These are phyloP conservation scores for Xiphydria camelus DNA, from an alignment of 2,888 invertebrate genomes.

Conservation along the genomic window DNA sequence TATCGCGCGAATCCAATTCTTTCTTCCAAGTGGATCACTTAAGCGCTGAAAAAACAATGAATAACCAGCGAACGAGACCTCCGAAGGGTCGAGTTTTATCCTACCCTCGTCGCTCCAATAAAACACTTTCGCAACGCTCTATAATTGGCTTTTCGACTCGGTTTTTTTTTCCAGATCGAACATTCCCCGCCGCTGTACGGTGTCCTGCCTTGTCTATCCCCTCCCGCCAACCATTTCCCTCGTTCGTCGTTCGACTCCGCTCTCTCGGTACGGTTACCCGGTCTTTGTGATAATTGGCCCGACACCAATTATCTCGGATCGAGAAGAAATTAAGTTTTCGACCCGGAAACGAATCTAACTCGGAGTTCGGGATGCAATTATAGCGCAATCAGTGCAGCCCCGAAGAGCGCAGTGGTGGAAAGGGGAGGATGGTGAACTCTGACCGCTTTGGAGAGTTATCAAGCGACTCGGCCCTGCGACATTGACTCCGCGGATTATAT, in stretches of 20 bases:
- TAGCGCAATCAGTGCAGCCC: slow-evolving; percentile 23
- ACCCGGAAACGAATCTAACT: background rate
- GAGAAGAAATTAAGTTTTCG: background rate
- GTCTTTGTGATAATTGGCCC: slow-evolving; percentile 1
- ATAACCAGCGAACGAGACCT: too few species aligned
- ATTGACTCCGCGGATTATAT: too few species aligned
- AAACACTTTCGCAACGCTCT: background rate
- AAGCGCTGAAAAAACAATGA: too few species aligned
- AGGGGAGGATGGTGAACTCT: background rate
- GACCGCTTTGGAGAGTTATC: slow-evolving; percentile 7
- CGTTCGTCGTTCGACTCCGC: background rate
- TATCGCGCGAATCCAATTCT: too few species aligned
- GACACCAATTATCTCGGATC: slow-evolving; percentile 2
- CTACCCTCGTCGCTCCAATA: too few species aligned
- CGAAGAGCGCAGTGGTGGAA: slow-evolving; percentile 6
- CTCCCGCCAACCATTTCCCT: too few species aligned
- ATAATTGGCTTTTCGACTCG: background rate
- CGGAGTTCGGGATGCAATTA: slow-evolving; percentile 27
- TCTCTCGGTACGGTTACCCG: background rate
- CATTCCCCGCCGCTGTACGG: too few species aligned
- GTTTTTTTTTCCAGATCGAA: background rate
- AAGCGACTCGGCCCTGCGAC: too few species aligned
- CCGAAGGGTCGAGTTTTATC: too few species aligned
- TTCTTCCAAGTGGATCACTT: too few species aligned
- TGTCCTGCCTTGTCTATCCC: too few species aligned